Conservation (phyloP, 2,888 invertebrate genomes). For the Cistogaster globosa region DNA sequence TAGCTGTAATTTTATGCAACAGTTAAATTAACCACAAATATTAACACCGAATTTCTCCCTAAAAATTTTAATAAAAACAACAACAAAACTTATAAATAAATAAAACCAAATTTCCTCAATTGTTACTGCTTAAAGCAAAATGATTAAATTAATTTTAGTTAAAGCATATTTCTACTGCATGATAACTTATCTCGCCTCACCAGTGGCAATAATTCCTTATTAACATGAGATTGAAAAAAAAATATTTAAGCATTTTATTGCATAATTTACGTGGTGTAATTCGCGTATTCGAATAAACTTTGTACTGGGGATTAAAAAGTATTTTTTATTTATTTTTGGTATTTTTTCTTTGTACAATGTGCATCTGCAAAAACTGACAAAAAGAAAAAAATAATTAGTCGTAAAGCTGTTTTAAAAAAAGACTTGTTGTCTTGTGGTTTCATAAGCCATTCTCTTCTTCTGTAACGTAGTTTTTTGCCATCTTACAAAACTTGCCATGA, state of each 20-base stretch:
- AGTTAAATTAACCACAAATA: too few relatives aligned
- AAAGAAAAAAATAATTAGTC: slow-evolving; percentile 20
- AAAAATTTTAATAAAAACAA: too few relatives aligned
- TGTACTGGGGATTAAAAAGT: slow-evolving; percentile 40
- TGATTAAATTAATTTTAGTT: slow-evolving; percentile 35
- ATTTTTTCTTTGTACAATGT: slow-evolving; percentile 33
- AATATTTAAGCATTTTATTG: slow-evolving; percentile 53
- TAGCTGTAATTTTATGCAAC: too few relatives aligned
- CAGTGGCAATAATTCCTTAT: not conserved
- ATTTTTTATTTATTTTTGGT: slow-evolving; percentile 9
- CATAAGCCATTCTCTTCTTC: slow-evolving; percentile 58
- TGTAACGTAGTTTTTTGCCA: slow-evolving; percentile 7
- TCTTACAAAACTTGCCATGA: slow-evolving; percentile 12
- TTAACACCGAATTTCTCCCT: too few relatives aligned
- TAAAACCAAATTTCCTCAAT: too few relatives aligned
- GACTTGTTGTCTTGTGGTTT: slow-evolving; percentile 57
- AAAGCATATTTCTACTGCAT: slow-evolving; percentile 10
- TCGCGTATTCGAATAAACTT: slow-evolving; percentile 38
- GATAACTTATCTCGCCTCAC: not conserved
- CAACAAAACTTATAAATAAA: too few relatives aligned
- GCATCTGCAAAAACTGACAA: slow-evolving; percentile 51
- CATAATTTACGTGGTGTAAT: slow-evolving; percentile 66
- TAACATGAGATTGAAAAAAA: slow-evolving; percentile 16
- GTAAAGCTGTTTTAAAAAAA: slow-evolving; percentile 38
- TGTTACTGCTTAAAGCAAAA: slow-evolving; percentile 12